Evolutionary conservation across 1,140 invertebrate species (phyloP), one percentile per base, ranked within the genome.

Genomic region (Heliconius hewitsoni): DNA sequence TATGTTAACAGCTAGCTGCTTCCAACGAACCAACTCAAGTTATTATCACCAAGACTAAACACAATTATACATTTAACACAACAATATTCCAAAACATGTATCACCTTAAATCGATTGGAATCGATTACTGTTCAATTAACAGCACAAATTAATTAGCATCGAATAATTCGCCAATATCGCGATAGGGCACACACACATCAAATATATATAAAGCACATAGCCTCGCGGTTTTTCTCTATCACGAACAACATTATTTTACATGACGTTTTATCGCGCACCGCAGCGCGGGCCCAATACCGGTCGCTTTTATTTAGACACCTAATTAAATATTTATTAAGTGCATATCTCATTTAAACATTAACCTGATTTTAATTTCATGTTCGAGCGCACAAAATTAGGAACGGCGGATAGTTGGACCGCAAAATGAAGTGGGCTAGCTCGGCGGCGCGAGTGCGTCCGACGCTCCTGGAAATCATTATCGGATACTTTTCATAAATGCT

Each of bases 241-340:
- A 83, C 83, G 84, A 85, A 87, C 83, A 83, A 81, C 87, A 88
- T 86, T 85, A 89, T 90, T 90, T 89, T 89, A 89, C 89, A 91
- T 87, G 84, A 84, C 85, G 88, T 87, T 85, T 87, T 89, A 86
- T 86, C 85, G 81, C 71, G 80, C 81, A 91, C 91, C 90, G 86
- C 92, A 91, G 82, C 42, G 42, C 11, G 13, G 42, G 81, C 83
- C 78, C 79, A 87, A 81, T 84, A 81, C 86, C 83, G 84, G 84
- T 78, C 83, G 90, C 89, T 90, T 93, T 92, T 93, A 93, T 93
- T 93, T 93, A 93, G 92, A 93, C 90, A 93, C 90, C 91, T 94
- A 94, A 94, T 94, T 94, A 93, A 94, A 93, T 93, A 94, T 94
- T 93, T 91, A 93, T 93, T 94, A 92, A 94, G 89, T 92, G 90